A percentile compares a stretch with the other conserved stretches of the same genome.
Evolutionary conservation across 1,140 invertebrate genomes (phyloP).

Genomic region (Drosophila bocki): DNA sequence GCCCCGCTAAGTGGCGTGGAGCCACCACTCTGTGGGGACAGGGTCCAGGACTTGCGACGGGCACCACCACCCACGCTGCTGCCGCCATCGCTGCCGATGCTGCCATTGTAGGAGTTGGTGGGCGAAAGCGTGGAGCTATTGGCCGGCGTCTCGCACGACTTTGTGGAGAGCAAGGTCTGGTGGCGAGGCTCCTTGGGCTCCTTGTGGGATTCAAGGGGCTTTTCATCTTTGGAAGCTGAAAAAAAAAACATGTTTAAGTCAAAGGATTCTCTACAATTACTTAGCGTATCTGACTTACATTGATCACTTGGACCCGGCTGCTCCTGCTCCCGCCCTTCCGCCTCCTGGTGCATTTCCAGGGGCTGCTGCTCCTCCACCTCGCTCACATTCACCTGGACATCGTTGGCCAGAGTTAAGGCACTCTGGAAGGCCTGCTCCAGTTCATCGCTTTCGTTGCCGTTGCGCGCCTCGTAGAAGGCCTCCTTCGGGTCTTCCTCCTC

Average conservation of each 20-base stretch:
- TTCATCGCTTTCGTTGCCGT: constrained; percentile 71
- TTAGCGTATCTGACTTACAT: constrained; percentile 9
- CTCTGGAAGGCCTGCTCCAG: constrained; percentile 72
- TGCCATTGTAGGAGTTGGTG: constrained; percentile 79
- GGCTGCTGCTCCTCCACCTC: constrained; percentile 36
- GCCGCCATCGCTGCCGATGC: constrained; percentile 74
- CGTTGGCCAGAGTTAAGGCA: constrained; percentile 65
- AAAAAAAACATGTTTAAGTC: not conserved
- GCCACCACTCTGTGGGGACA: constrained; percentile 71
- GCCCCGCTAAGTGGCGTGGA: constrained; percentile 65
- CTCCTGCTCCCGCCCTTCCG: constrained; percentile 2
- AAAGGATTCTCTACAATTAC: not conserved
- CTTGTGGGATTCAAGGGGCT: not conserved
- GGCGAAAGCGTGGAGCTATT: constrained; percentile 64
- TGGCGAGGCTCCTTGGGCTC: constrained; percentile 41
- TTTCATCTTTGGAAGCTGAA: constrained; percentile 19
- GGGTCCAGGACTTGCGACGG: constrained; percentile 78
- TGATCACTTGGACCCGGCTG: constrained; percentile 21
- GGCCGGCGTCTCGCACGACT: constrained; percentile 70
- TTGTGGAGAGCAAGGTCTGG: constrained; percentile 72
- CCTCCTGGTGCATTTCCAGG: not conserved
- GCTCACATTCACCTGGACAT: constrained; percentile 64
- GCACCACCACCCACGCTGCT: constrained; percentile 73
- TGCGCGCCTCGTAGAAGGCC: constrained; percentile 67
- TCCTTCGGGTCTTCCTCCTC: constrained; percentile 70